Conservation (phyloP, 2,888 invertebrate genomes). For the Schrankia costaestrigalis region DNA sequence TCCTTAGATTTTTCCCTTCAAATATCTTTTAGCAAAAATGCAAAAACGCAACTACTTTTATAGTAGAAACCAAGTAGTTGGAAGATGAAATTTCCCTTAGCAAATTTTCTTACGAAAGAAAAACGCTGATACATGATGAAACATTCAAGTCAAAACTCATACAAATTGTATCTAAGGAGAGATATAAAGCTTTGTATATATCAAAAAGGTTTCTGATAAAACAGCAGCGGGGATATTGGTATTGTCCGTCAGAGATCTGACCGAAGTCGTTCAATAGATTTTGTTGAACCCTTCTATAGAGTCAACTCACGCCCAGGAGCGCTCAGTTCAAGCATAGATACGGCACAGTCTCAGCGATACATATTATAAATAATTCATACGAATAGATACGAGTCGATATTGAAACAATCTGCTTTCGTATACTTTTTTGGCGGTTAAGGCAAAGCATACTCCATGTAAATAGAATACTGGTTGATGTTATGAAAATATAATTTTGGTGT, state of each 20-base stretch:
- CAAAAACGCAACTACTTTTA: slow-evolving; percentile 25
- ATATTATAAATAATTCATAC: slow-evolving; percentile 69
- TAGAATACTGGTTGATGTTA: slow-evolving; percentile 26
- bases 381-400: slow-evolving; percentile 49
- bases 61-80: slow-evolving; percentile 15
- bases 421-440: slow-evolving; percentile 47
- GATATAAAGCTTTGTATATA: slow-evolving; percentile 19
- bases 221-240: slow-evolving; percentile 28
- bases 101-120: slow-evolving; percentile 5
- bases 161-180: slow-evolving; percentile 31
- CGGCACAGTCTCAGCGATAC: slow-evolving; percentile 41
- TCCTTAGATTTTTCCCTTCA: slow-evolving; percentile 18
- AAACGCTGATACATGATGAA: slow-evolving; percentile 21
- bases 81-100: slow-evolving; percentile 13
- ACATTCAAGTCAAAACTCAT: slow-evolving; percentile 31
- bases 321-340: slow-evolving; percentile 39
- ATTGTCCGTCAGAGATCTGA: slow-evolving; percentile 31
- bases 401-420: slow-evolving; percentile 58
- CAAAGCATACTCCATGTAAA: slow-evolving; percentile 22
- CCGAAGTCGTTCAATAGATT: slow-evolving; percentile 29
- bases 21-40: slow-evolving; percentile 20
- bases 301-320: slow-evolving; percentile 53
- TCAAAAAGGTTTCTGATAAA: slow-evolving; percentile 33
- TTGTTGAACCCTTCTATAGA: slow-evolving; percentile 28
- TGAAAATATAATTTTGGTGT: slow-evolving; percentile 26